Evolutionary conservation across 2,888 invertebrate species (phyloP), one percentile per base, ranked within the genome.

Genomic region (Ophraella communa): DNA sequence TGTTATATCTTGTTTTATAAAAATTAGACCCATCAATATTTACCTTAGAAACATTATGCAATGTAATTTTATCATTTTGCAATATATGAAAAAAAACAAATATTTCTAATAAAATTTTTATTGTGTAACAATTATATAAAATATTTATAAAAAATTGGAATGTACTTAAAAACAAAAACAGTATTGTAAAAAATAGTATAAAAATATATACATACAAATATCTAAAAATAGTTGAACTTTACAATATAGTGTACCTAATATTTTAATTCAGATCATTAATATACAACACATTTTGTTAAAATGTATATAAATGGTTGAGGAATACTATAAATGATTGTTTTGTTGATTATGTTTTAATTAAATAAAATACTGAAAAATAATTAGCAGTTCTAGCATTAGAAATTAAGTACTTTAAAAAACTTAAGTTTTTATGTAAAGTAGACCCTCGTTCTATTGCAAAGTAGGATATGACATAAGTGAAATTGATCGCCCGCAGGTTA

Each of bases 131-230:
- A 66, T 65, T 72, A 67, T 61, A 73, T 74, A 74, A 74, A 74
- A 73, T 74, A 76, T 74, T 64, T 74, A 60, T 62, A 65, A 72
- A 72, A 74, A 72, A 71, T 68, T 71, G 74, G 73, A 75, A 75
- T 75, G 74, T 71, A 70, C 69, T 61, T 69, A 70, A 66, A 72
- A 70, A 70, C 62, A 69, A 68, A 73, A 72, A 67, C 59, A 64
- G 63, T 60, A 45, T 56, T 52, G 58, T 56, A 65, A 63, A 66
- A 63, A 45, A 35, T 18, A 58, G 49, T 58, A 58, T 58, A 58
- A 58, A 60, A 30, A 60, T 60, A 60, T 60, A 60, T 44, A 60
- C 23, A 58, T 42, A 47, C 23, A 47, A 33, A 47, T 58, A 52
- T 52, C 18, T 30, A 60, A 60, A 60, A 49, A 53, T 52, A 60